These are phyloP conservation scores for Nyctibius grandis DNA, from an alignment of 2,797 vertebrate species.

Conservation along the genomic window DNA sequence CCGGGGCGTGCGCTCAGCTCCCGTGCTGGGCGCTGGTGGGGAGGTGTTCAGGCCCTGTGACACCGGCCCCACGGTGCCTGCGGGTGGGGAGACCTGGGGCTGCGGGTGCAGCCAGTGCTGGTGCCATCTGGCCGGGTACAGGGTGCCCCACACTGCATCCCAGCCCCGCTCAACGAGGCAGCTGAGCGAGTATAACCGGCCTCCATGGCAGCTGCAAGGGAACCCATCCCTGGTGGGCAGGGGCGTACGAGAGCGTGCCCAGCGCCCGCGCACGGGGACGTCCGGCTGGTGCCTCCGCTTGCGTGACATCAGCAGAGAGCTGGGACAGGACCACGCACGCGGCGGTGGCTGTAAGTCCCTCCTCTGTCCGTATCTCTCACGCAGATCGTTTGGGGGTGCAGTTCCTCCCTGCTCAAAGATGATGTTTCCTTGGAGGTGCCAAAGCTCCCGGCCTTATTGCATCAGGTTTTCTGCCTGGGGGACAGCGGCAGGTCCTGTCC, in stretches of 20 bases:
- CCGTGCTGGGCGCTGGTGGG: rapidly evolving
- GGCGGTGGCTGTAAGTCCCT: not conserved
- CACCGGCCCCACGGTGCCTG: rapidly evolving
- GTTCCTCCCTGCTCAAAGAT: not conserved
- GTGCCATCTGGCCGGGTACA: rapidly evolving
- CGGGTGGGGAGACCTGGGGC: not conserved
- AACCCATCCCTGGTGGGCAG: not conserved
- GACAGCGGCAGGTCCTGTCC: not conserved
- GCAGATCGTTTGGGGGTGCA: not conserved
- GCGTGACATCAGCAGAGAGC: not conserved
- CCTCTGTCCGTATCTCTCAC: not conserved
- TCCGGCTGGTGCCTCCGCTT: not conserved
- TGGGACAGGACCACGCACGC: rapidly evolving
- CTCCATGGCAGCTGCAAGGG: not conserved
- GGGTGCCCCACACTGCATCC: rapidly evolving
- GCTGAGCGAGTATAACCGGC: not conserved
- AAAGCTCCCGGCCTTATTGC: not conserved
- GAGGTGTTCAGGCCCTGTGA: not conserved
- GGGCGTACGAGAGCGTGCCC: rapidly evolving
- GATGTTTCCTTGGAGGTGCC: not conserved
- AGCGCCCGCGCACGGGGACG: rapidly evolving
- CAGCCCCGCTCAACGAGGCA: not conserved
- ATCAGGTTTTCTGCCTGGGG: not conserved
- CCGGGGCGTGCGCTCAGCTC: rapidly evolving
- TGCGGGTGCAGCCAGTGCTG: not conserved